These are phyloP conservation scores for Glossosoma conforme DNA, from an alignment of 1,140 invertebrate species.

Conservation along the genomic window DNA sequence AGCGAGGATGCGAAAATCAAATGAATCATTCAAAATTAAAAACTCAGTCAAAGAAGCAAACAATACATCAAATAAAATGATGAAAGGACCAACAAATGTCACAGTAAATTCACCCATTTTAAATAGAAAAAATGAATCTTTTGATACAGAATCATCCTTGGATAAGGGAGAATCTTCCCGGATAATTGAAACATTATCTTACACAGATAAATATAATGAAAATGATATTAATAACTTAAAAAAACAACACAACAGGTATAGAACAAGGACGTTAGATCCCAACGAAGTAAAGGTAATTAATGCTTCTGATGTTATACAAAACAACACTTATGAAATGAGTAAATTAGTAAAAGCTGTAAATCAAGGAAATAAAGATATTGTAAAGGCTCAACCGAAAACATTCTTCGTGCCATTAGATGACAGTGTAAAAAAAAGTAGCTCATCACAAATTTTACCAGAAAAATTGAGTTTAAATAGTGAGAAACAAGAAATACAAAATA, in stretches of 20 bases:
- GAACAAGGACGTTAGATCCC: conserved; percentile 44
- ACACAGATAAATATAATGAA: no score
- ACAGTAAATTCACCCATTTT: conserved; percentile 42
- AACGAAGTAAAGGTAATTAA: conserved; percentile 44
- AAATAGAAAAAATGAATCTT: conserved; percentile 33
- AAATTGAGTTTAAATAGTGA: conserved; percentile 21
- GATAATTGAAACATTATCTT: no score
- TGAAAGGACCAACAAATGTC: conserved; percentile 35
- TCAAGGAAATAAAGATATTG: not conserved
- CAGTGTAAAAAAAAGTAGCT: conserved; percentile 28
- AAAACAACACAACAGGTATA: conserved; percentile 32
- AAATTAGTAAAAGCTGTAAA: conserved; percentile 21
- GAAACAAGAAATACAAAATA: no score
- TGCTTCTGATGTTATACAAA: conserved; percentile 37
- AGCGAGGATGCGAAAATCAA: no score
- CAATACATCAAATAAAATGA: no score
- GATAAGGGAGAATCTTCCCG: no score
- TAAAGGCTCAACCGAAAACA: conserved; percentile 41
- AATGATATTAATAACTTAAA: no score
- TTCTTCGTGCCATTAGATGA: conserved; percentile 40
- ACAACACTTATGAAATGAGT: conserved; percentile 36
- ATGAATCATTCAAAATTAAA: no score
- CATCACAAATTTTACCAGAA: conserved; percentile 17
- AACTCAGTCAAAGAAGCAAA: no score
- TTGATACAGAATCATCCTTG: no score